Evolutionary conservation across 2,888 invertebrate genomes (phyloP), one percentile per base, ranked within the genome.

Genomic region (Philhelius pedissequus): DNA sequence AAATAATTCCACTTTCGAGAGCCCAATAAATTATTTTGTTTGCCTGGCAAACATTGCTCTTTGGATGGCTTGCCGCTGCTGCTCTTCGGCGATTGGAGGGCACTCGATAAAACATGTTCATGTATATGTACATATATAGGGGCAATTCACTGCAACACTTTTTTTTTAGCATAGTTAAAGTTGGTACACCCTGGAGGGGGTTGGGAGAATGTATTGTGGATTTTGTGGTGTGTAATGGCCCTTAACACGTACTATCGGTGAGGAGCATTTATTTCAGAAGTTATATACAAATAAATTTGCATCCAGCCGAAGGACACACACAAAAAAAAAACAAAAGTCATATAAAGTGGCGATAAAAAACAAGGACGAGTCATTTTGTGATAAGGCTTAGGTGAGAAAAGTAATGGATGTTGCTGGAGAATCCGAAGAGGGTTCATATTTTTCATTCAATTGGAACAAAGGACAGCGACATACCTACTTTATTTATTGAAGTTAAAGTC

Each of bases 11-110:
- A 71, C 54, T 80, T 84, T 76, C 66, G 71, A 84, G 84, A 71
- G 75, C 7, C 80, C 80, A 80, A 84, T 84, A 84, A 84, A 84
- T 84, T 84, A 84, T 80, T 75, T 84, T 80, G 71, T 80, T 84
- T 84, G 71, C 35, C 54, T 40, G 40, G 73, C 45, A 79, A 75
- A 68, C 79, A 75, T 62, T 70, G 75, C 27, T 58, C 54, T 62
- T 71, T n/a, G 74, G 69, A 15, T 70, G 69, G 79, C 56, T 79
- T 70, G 74, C 69, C 78, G 78, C 73, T 73, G 20, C 32, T 35
- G 73, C 68, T 75, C 58, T 38, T 54, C 35, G 69, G 30, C 69
- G 69, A 69, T 74, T 78, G 40, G 74, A 69, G 69, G 54, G 60
- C 20, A 38, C 71, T 77, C 52, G 64, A 79, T 60, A 64, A 64